Conservation (phyloP, 2,113 vertebrate genomes). For the Gasterosteus aculeatus region DNA sequence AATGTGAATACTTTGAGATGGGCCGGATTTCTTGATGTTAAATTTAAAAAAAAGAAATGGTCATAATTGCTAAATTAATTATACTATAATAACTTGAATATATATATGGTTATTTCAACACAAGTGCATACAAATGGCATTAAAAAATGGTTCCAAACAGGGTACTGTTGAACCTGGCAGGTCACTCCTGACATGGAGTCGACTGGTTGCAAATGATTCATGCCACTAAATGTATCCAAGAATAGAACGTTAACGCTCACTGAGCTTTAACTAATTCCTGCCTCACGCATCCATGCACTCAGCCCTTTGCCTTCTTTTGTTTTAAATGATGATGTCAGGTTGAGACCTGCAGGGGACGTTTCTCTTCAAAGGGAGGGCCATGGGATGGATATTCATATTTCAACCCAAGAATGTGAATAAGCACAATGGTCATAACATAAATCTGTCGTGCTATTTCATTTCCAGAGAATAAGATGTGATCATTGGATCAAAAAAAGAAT, state of each 20-base stretch:
- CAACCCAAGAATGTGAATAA: not conserved
- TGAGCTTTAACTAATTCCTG: not conserved
- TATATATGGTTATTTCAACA: not conserved
- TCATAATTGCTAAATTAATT: not conserved
- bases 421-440: not conserved
- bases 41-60: not conserved
- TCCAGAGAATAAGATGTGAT: not conserved
- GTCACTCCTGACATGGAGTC: not conserved
- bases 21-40: not conserved
- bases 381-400: not conserved
- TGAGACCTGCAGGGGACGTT: not conserved
- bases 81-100: too few relatives aligned
- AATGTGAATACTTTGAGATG: not conserved
- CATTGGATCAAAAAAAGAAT: not conserved
- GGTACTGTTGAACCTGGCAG: not conserved
- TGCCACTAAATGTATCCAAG: not conserved
- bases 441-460: not conserved
- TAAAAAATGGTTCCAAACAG: too few relatives aligned
- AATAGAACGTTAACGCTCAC: not conserved
- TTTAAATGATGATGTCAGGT: not conserved
- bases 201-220: not conserved
- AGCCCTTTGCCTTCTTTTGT: not conserved
- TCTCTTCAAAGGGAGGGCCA: not conserved
- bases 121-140: not conserved
- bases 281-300: not conserved